Evolutionary conservation across 1,140 invertebrate genomes (phyloP).

Genomic region (Nephotettix cincticeps): DNA sequence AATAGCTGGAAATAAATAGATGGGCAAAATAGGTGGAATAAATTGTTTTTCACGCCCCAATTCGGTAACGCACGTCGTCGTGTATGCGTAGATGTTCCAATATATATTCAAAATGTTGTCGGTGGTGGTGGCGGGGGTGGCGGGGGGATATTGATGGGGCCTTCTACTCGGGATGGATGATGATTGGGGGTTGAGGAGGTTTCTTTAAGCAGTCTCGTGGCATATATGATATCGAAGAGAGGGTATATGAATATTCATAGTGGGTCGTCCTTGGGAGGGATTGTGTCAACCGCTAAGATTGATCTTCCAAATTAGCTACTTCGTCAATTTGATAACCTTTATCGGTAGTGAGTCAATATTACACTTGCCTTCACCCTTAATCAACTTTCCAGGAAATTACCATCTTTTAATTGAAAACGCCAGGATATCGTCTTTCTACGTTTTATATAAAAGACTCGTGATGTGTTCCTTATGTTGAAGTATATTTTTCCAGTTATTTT

Average conservation of each 20-base stretch:
- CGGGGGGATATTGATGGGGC: background rate
- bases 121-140: background rate
- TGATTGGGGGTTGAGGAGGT: background rate
- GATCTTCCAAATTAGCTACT: constrained; percentile 27
- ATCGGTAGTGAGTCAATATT: constrained; percentile 20
- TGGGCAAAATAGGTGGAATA: too few species aligned
- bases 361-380: constrained; percentile 6
- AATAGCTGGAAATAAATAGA: too few species aligned
- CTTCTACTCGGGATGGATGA: background rate
- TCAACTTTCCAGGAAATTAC: constrained; percentile 8
- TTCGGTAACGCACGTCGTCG: too few species aligned
- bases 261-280: background rate
- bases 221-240: constrained; percentile 3
- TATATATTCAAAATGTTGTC: too few species aligned
- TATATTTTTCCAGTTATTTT: too few species aligned
- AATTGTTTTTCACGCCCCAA: too few species aligned
- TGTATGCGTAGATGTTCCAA: too few species aligned
- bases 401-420: background rate
- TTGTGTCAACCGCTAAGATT: constrained; percentile 24
- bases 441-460: too few species aligned
- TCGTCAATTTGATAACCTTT: constrained; percentile 24
- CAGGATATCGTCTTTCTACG: too few species aligned
- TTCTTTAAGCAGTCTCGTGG: constrained; percentile 12
- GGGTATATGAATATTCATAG: constrained; percentile 12
- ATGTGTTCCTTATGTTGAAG: too few species aligned